These are phyloP conservation scores for Cyrtodaria siliqua DNA, from an alignment of 2,888 invertebrate species.

Conservation along the genomic window DNA sequence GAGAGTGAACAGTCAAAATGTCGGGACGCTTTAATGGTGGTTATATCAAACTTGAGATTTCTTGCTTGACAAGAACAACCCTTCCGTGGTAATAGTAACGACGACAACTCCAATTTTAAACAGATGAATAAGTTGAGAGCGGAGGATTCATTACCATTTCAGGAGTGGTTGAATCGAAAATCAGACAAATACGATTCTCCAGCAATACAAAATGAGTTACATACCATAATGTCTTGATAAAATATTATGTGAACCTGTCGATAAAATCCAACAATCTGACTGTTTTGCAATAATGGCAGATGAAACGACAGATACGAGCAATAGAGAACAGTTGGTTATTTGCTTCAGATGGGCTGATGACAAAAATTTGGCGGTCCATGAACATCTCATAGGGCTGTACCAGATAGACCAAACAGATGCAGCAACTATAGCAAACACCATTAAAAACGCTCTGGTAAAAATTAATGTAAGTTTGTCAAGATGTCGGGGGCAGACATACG, in stretches of 20 bases:
- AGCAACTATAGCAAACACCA: conserved; percentile 22
- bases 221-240: conserved; percentile 44
- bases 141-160: conserved; percentile 29
- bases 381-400: conserved; percentile 55
- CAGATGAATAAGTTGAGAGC: conserved; percentile 43
- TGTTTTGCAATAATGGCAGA: conserved; percentile 38
- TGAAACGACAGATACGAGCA: conserved; percentile 52
- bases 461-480: conserved; percentile 31
- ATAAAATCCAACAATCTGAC: conserved; percentile 1
- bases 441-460: background rate
- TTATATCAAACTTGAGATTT: conserved; percentile 28
- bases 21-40: background rate
- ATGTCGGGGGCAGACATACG: conserved; percentile 46
- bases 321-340: conserved; percentile 55
- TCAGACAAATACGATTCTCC: conserved; percentile 37
- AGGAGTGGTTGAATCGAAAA: conserved; percentile 44
- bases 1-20: background rate
- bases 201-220: conserved; percentile 58
- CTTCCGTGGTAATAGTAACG: conserved; percentile 29
- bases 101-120: conserved; percentile 35
- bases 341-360: conserved; percentile 51
- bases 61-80: conserved; percentile 42
- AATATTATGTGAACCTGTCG: conserved; percentile 35
- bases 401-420: conserved; percentile 27
- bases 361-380: conserved; percentile 30